Conservation (phyloP, 2,113 vertebrate species). For the Muscicapa adusta region DNA sequence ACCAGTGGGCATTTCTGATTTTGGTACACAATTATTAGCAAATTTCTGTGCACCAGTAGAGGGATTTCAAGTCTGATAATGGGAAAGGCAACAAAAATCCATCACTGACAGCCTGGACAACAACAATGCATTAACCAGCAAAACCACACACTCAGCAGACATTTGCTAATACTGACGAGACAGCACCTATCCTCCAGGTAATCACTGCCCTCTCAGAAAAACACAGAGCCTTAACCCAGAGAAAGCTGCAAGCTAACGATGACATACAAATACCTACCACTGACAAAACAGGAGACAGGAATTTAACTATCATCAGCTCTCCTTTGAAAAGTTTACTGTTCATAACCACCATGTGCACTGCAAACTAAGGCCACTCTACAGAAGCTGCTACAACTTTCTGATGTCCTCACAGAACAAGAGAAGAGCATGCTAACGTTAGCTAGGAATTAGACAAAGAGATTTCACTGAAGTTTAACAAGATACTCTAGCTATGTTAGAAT, state of each 20-base stretch:
- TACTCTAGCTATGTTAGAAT: background rate
- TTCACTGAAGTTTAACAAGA: background rate
- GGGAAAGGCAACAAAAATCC: background rate
- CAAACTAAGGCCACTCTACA: background rate
- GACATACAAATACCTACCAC: background rate
- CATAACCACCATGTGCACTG: background rate
- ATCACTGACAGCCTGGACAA: background rate
- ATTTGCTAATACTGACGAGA: background rate
- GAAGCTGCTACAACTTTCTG: background rate
- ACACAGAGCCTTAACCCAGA: background rate
- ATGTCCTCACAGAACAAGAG: background rate
- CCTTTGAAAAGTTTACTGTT: background rate
- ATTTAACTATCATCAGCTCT: background rate
- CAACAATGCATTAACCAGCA: background rate
- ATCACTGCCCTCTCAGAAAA: background rate
- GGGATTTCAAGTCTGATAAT: background rate
- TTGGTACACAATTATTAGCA: background rate
- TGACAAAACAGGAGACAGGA: background rate
- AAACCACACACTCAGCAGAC: background rate
- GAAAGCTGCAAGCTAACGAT: background rate
- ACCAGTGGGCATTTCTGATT: background rate
- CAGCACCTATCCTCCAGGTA: background rate
- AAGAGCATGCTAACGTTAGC: rapidly evolving
- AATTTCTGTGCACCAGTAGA: background rate
- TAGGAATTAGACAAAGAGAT: background rate